phyloP scores from a whole-genome alignment of 2,797 vertebrate species.

The Tarsius wallacei region DNA sequence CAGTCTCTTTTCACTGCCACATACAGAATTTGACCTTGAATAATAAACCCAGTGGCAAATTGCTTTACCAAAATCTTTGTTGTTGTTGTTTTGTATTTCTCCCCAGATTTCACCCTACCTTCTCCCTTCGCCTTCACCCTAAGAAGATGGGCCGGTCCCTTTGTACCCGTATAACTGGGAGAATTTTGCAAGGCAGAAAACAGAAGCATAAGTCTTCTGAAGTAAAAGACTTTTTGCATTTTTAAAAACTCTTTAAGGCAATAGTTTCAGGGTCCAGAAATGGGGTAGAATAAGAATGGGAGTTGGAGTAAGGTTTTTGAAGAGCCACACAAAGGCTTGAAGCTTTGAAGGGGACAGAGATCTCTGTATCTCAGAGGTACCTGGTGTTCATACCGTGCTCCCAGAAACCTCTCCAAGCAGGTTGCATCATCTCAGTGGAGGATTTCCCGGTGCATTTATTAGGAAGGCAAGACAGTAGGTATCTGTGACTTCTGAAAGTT shows the following conservation, averaged over 20 bases:
- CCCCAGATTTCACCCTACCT: not conserved
- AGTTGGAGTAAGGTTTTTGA: not conserved
- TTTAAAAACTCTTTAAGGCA: not conserved
- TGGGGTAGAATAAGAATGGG: too few species aligned
- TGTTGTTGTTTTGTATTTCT: not conserved
- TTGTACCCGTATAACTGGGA: not conserved
- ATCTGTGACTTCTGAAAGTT: not conserved
- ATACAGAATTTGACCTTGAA: not conserved
- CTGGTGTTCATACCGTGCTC: not conserved
- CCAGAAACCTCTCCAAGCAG: not conserved
- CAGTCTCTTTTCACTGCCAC: not conserved
- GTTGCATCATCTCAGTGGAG: not conserved
- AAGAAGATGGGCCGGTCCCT: not conserved
- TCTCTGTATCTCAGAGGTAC: not conserved
- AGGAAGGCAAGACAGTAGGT: not conserved
- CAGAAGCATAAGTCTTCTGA: not conserved
- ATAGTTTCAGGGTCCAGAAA: not conserved
- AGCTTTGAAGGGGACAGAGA: too few species aligned
- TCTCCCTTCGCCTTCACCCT: too few species aligned
- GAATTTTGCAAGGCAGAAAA: not conserved
- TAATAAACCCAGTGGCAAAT: not conserved
- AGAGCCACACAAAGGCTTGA: not conserved
- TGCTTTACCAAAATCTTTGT: not conserved
- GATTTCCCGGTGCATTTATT: not conserved
- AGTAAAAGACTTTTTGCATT: not conserved